Evolutionary conservation across 1,140 invertebrate species (phyloP).

Genomic region (Microvelia longipes): DNA sequence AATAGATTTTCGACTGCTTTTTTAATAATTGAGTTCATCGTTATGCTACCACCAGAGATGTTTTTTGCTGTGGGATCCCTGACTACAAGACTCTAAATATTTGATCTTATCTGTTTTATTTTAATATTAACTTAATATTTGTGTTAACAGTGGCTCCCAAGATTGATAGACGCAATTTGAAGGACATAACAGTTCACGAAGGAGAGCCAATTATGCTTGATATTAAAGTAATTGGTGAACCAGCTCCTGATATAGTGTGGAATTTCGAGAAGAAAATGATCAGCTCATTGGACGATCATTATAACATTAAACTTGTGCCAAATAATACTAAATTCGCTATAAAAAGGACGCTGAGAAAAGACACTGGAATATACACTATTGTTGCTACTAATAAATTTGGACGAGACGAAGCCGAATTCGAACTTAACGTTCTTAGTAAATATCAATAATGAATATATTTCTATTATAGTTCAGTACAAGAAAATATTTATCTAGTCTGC

Average conservation of each 20-base stretch:
- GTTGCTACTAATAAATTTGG: slow-evolving; percentile 73
- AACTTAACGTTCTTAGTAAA: slow-evolving; percentile 79
- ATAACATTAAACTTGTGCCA: slow-evolving; percentile 59
- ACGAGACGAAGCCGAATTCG: slow-evolving; percentile 73
- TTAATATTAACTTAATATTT: not conserved
- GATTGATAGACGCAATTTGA: slow-evolving; percentile 69
- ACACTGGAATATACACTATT: slow-evolving; percentile 74
- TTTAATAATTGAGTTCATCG: too few relatives aligned
- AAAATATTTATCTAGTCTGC: not conserved
- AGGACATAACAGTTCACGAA: slow-evolving; percentile 58
- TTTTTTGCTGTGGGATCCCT: too few relatives aligned
- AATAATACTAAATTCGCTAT: slow-evolving; percentile 75
- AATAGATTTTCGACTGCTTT: too few relatives aligned
- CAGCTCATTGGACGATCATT: slow-evolving; percentile 30
- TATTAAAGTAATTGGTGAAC: slow-evolving; percentile 70
- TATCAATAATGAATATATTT: too few relatives aligned
- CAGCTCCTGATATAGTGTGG: slow-evolving; percentile 65
- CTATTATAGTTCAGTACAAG: not conserved
- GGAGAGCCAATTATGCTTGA: slow-evolving; percentile 71
- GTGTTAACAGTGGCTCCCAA: slow-evolving; percentile 64
- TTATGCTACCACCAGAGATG: too few relatives aligned
- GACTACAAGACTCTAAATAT: not conserved
- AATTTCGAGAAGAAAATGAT: slow-evolving; percentile 42
- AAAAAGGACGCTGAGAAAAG: slow-evolving; percentile 63
- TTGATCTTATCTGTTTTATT: not conserved